Percentiles rank a stretch among this genome's conserved stretches.
These are phyloP conservation scores for Myotis daubentonii DNA, from an alignment of 2,797 vertebrate species.

Conservation along the genomic window DNA sequence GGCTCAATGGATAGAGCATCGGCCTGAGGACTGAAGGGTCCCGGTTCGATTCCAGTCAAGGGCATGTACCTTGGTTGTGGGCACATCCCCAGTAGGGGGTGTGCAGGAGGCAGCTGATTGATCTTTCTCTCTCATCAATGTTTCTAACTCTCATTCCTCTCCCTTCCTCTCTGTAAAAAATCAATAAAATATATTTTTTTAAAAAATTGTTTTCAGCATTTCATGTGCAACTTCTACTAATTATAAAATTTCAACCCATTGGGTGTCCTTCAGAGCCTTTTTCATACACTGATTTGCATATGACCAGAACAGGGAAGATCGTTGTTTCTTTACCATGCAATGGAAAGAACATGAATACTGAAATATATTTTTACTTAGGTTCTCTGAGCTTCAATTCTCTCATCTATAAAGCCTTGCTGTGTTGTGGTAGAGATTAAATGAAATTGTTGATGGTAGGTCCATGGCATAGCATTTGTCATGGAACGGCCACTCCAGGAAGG, in stretches of 20 bases:
- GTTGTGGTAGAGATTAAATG: not conserved
- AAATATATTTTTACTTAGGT: not conserved
- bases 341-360: not conserved
- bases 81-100: too few relatives aligned
- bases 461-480: not conserved
- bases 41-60: too few relatives aligned
- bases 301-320: not conserved
- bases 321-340: not conserved
- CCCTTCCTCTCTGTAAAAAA: too few relatives aligned
- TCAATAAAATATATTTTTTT: too few relatives aligned
- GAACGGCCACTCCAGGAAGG: not conserved
- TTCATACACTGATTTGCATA: not conserved
- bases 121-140: too few relatives aligned
- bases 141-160: too few relatives aligned
- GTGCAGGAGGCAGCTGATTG: too few relatives aligned
- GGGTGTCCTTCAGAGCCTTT: not conserved
- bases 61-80: too few relatives aligned
- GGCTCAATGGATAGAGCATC: too few relatives aligned
- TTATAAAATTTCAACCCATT: not conserved
- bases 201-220: not conserved
- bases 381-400: not conserved
- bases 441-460: not conserved
- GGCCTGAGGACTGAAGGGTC: too few relatives aligned
- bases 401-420: not conserved
- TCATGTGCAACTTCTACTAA: not conserved